phyloP scores from a whole-genome alignment of 2,797 vertebrate genomes.

The Notamacropus eugenii region DNA sequence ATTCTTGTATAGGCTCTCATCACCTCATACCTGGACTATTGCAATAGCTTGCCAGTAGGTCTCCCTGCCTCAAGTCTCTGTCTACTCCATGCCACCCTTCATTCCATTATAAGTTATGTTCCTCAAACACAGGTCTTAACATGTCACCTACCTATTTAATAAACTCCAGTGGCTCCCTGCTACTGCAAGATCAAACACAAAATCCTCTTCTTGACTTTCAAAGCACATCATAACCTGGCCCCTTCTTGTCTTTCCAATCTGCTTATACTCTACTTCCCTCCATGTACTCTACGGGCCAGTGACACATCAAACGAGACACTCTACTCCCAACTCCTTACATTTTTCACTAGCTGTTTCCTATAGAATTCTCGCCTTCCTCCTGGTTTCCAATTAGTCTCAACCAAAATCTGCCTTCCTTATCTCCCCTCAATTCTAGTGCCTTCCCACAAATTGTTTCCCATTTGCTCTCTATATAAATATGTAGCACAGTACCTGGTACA shows the following conservation, averaged over 20 bases:
- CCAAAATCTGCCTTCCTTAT: neutral
- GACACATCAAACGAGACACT: neutral
- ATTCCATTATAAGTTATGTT: neutral
- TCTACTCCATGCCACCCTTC: neutral
- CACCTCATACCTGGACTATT: neutral
- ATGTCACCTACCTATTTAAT: neutral
- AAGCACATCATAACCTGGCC: neutral
- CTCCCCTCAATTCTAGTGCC: neutral
- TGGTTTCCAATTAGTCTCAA: neutral
- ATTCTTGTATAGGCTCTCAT: neutral
- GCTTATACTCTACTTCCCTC: neutral
- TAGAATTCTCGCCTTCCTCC: neutral
- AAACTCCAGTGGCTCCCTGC: neutral
- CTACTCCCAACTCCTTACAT: neutral
- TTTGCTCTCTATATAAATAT: neutral
- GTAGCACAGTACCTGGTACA: neutral
- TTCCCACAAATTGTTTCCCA: neutral
- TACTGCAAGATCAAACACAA: neutral
- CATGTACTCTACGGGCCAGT: neutral
- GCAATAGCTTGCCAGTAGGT: neutral
- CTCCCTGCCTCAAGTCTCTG: neutral
- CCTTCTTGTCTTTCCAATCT: neutral
- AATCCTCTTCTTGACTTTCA: neutral
- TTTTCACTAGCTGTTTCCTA: neutral
- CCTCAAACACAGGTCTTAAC: neutral